Base-by-base conservation (phyloP, 2,888 invertebrate genomes). In the Tortrix viridana region DNA sequence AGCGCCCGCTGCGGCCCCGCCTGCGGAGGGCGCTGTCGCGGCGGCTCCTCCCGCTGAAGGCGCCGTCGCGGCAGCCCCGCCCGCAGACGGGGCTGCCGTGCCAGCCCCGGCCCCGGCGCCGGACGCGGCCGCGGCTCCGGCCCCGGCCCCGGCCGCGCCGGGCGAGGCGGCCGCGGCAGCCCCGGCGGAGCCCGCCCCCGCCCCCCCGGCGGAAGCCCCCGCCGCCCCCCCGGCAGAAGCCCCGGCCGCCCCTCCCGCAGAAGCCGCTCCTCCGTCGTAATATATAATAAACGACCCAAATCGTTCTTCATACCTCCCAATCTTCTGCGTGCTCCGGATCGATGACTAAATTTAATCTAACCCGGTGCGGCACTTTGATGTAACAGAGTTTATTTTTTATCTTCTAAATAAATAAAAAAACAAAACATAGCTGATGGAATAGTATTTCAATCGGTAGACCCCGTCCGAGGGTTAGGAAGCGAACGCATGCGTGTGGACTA, bases 361-460 rank as follows among this genome's bases (percentile, higher is more conserved):
- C 26, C 16, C 47, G 48, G 32, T 23, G 20, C 26, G 49, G 26
- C 26, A 16, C 14, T 37, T 47, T 60, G 44, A 56, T 65, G 52
- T 48, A 53, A 43, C 44, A 53, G 46, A 60, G 4, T 49, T 32
- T 53, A 80, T 81, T 85, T 85, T 78, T 77, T 81, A 84, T 77
- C 62, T 74, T 82, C 70, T 73, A 75, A 85, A 82, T 83, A 85
- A 86, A 85, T 67, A 69, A 71, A 50, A 56, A 37, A 44, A 6
- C 66, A 65, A 81, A 80, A 80, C 75, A 86, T 90, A 90, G 90
- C 90, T 90, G 90, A 89, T 91, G 89, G 90, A 91, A 91, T 88
- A 75, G 77, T 79, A 74, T 76, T 77, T 81, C 67, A 73, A 73
- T 76, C 63, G 62, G 26, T 9, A 26, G 26, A 12, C 26, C 26